Evolutionary conservation across 2,797 vertebrate species (phyloP).

Genomic region (Neosilurus mollespiculum): DNA sequence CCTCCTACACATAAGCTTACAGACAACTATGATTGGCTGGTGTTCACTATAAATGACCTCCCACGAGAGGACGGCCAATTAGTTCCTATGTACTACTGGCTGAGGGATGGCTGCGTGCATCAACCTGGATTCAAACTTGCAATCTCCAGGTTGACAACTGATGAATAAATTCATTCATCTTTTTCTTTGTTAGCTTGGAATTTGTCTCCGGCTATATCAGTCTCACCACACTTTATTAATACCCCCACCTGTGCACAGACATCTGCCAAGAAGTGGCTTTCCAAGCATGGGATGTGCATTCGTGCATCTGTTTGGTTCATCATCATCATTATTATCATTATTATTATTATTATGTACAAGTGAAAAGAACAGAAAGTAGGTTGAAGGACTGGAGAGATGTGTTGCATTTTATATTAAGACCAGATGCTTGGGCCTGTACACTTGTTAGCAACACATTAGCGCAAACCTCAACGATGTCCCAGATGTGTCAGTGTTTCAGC

Average conservation of each 20-base stretch:
- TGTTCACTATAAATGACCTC: too few relatives aligned
- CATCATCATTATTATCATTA: too few relatives aligned
- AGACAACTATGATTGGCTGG: too few relatives aligned
- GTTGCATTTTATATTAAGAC: background rate
- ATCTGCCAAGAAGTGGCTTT: background rate
- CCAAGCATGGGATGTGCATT: background rate
- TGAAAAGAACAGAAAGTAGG: background rate
- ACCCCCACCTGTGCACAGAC: background rate
- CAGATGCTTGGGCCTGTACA: background rate
- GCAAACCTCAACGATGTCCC: conserved; percentile 1
- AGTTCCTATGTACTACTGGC: too few relatives aligned
- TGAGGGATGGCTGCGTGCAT: too few relatives aligned
- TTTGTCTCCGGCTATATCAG: background rate
- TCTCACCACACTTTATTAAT: background rate
- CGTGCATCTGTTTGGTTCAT: background rate
- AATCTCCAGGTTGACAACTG: too few relatives aligned
- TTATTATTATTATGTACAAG: background rate
- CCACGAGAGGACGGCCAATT: too few relatives aligned
- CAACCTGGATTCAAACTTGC: too few relatives aligned
- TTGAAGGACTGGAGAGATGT: background rate
- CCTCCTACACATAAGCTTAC: too few relatives aligned
- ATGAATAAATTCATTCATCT: too few relatives aligned
- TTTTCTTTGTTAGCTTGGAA: background rate
- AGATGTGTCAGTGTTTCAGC: conserved; percentile 22
- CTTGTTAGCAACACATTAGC: background rate